A percentile compares a stretch with the other conserved stretches of the same genome.
Evolutionary conservation across 2,797 vertebrate species (phyloP).

Genomic region (Megalops cyprinoides): DNA sequence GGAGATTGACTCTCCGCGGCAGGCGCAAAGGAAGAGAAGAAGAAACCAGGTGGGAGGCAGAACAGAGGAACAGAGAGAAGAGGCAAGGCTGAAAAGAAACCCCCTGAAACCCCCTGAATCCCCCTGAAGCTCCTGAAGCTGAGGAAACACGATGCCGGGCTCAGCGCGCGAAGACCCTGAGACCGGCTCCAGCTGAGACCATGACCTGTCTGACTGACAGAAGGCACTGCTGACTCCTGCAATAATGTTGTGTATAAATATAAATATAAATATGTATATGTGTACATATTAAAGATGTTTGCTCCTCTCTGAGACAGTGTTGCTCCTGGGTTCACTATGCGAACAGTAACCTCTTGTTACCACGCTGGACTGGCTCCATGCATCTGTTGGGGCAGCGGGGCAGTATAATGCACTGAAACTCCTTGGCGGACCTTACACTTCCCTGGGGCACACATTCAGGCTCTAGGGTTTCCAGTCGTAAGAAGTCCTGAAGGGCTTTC

Average conservation of each 20-base stretch:
- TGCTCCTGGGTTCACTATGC: too few relatives aligned
- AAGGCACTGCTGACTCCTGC: constrained; percentile 18
- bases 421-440: neutral
- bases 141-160: neutral
- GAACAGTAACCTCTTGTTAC: neutral
- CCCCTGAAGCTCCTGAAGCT: neutral
- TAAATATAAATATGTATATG: neutral
- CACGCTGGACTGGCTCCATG: neutral
- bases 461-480: neutral
- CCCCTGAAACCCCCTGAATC: neutral
- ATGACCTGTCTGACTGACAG: neutral
- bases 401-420: neutral
- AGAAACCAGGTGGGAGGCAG: neutral
- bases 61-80: neutral
- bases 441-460: neutral
- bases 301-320: neutral
- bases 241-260: neutral
- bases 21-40: neutral
- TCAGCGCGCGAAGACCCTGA: neutral
- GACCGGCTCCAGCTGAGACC: neutral
- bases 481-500: neutral
- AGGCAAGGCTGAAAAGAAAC: neutral
- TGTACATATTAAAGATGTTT: too few relatives aligned
- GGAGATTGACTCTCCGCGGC: neutral
- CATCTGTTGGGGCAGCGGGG: neutral